Evolutionary conservation across 1,140 invertebrate species (phyloP), one percentile per base, ranked within the genome.

Genomic region (Drosophila rufa): DNA sequence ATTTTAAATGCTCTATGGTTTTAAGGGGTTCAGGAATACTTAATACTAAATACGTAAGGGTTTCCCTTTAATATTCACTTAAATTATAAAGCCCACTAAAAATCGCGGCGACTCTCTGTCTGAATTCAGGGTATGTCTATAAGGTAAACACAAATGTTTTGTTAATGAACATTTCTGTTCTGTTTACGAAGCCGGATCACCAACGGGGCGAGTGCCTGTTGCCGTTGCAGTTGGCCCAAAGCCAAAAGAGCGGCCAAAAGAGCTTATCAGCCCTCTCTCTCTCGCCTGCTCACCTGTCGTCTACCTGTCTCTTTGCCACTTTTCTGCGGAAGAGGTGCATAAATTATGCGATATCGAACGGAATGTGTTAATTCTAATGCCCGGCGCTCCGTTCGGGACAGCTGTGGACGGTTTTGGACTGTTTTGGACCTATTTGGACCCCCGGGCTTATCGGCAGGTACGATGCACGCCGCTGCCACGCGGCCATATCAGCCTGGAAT

Each of bases 291-390:
- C 43, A 33, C 14, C 17, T 19, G 17, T 36, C 25, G 33, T 36
- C 33, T 36, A 9, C 36, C 53, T 50, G 40, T 40, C 43, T 38
- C 12, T 75, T 45, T 7, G 40, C 43, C 19, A 33, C 33, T 22
- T 15, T 53, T 19, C 25, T 68, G 51, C 75, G 81, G 66, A 83
- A 83, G 65, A 80, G 55, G 42, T 75, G 48, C 78, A 85, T 85
- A 85, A 85, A 80, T 80, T 80, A 84, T 71, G 81, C 57, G 71
- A 59, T 84, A 71, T 64, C 51, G 45, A 50, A 27, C 46, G 80
- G 64, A 69, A 82, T 79, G 58, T 60, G 53, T 25, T 56, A 40
- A 55, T 55, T 38, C 51, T 61, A 62, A 59, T 77, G 33, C 45
- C 33, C 30, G 58, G 33, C 50, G 55, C 79, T 76, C 58, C 38